phyloP scores from a whole-genome alignment of 2,797 vertebrate species.

The Sebastes hubbsi region DNA sequence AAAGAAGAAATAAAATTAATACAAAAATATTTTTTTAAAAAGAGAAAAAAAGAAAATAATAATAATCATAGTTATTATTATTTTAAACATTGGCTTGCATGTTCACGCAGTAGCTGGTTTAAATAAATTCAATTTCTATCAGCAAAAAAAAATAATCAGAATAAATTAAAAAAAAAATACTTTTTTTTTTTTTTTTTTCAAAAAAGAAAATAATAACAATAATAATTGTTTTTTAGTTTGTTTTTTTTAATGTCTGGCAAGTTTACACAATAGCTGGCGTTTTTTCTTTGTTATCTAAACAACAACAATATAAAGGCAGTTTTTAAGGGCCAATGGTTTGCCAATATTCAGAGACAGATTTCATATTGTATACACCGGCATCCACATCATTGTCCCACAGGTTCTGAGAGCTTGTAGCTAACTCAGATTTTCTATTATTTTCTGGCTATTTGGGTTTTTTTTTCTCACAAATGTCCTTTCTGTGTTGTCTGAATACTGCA shows the following conservation, averaged over 20 bases:
- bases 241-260: no score
- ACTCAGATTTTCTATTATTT: neutral
- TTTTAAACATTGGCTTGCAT: no score
- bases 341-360: neutral
- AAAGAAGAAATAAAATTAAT: no score
- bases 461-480: neutral
- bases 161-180: neutral
- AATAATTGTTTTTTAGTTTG: neutral
- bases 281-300: neutral
- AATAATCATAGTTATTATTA: no score
- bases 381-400: neutral
- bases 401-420: neutral
- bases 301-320: neutral
- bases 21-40: no score
- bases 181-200: rapidly evolving
- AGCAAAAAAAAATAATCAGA: neutral
- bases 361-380: neutral
- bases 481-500: conserved; percentile 11
- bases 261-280: neutral
- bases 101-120: no score
- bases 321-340: neutral
- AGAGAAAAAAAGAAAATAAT: no score
- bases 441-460: neutral
- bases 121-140: no score
- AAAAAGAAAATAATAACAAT: neutral